phyloP scores from a whole-genome alignment of 2,113 vertebrate genomes.

The Otus sunia region DNA sequence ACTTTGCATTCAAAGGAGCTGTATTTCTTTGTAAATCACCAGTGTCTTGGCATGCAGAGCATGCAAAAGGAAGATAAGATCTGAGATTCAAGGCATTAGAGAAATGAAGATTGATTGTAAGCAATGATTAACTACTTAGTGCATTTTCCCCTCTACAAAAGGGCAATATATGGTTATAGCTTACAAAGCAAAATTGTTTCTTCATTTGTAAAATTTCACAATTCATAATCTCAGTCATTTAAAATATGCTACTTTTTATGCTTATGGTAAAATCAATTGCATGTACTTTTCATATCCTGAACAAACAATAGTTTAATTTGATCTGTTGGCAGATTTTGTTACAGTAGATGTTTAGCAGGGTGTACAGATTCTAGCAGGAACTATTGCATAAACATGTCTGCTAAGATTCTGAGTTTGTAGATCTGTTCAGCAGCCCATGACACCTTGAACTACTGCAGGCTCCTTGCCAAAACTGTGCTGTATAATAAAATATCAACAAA shows the following conservation, averaged over 20 bases:
- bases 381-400: neutral
- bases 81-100: neutral
- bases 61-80: neutral
- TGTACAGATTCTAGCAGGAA: neutral
- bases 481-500: neutral
- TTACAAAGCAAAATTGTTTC: neutral
- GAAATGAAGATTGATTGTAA: slow-evolving; percentile 8
- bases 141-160: neutral
- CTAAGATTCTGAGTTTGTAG: neutral
- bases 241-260: neutral
- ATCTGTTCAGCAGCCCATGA: neutral
- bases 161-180: neutral
- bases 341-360: neutral
- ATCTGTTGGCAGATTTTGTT: neutral
- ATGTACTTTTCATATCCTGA: neutral
- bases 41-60: neutral
- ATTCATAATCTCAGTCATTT: neutral
- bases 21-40: neutral
- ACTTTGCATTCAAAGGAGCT: neutral
- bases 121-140: neutral
- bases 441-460: neutral
- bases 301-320: neutral
- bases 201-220: neutral
- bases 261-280: neutral
- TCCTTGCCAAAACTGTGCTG: neutral